Conservation (phyloP, 2,888 invertebrate species). For the Argyra leucocephala region DNA sequence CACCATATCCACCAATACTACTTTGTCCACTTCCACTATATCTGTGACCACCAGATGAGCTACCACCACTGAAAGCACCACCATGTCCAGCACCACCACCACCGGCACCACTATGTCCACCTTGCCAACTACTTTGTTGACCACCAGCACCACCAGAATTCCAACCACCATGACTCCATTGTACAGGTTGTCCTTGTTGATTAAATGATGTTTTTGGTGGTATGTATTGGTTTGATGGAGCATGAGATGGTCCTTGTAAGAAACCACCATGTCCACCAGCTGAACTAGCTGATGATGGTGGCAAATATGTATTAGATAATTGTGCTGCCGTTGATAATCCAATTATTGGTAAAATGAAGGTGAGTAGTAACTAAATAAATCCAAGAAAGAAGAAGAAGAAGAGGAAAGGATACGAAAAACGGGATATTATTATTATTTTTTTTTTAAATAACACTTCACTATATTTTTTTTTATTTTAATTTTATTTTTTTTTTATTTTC, state of each 20-base stretch:
- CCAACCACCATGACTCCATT: conserved; percentile 15
- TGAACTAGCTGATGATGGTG: conserved; percentile 28
- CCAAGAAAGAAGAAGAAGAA: neutral
- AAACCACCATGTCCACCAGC: conserved; percentile 27
- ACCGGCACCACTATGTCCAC: neutral
- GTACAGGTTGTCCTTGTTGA: conserved; percentile 24
- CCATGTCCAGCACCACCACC: neutral
- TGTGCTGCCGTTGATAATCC: conserved; percentile 29
- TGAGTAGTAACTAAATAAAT: conserved; percentile 23
- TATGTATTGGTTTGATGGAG: conserved; percentile 30
- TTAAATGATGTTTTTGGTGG: conserved; percentile 27
- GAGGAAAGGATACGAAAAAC: no score
- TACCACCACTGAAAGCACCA: neutral
- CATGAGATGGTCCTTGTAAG: conserved; percentile 23
- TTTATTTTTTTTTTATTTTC: no score
- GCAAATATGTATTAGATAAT: conserved; percentile 35
- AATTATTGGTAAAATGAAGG: conserved; percentile 22
- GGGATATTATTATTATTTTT: neutral
- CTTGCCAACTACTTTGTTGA: neutral
- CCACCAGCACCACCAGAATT: conserved; percentile 10
- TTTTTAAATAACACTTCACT: neutral
- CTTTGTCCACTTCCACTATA: conserved; percentile 16
- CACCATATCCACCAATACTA: neutral
- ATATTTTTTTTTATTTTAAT: neutral
- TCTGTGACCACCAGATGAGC: conserved; percentile 11